Conservation (phyloP, 23 tunicate species). For the Botrylloides violaceus region DNA sequence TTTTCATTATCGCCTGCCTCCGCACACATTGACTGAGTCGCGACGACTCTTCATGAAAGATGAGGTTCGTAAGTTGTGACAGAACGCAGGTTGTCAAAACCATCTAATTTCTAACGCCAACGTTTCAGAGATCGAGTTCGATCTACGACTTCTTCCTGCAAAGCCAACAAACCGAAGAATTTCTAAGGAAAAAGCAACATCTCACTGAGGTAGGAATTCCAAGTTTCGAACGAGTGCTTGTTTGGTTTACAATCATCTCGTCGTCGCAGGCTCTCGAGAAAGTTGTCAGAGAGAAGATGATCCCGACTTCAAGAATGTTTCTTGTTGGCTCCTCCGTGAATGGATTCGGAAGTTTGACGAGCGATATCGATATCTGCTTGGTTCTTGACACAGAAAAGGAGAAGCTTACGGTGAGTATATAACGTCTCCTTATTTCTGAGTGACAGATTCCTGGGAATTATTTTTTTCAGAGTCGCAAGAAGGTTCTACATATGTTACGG, state of each 20-base stretch:
- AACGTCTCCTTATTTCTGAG: neutral
- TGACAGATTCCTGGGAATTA: neutral
- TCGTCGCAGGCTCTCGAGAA: conserved; percentile 44
- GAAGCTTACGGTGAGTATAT: conserved; percentile 14
- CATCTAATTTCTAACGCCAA: no score
- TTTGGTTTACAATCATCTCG: neutral
- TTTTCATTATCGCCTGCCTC: no score
- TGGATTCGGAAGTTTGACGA: conserved; percentile 62
- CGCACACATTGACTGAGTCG: neutral
- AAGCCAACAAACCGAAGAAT: conserved; percentile 24
- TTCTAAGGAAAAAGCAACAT: conserved; percentile 30
- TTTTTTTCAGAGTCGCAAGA: conserved; percentile 6
- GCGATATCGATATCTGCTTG: conserved; percentile 69
- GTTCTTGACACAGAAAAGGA: conserved; percentile 34
- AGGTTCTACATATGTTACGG: neutral
- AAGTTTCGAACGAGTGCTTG: neutral
- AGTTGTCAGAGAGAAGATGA: conserved; percentile 6
- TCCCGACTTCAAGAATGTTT: conserved; percentile 2
- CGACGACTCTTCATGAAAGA: neutral
- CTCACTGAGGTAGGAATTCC: conserved; percentile 29
- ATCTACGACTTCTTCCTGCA: conserved; percentile 19
- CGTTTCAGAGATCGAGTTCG: conserved; percentile 26
- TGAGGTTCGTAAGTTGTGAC: no score
- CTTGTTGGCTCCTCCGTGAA: conserved; percentile 75
- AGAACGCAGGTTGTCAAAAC: no score